Base-by-base conservation (phyloP, 1,140 invertebrate genomes). In the Drosophila insularis region DNA sequence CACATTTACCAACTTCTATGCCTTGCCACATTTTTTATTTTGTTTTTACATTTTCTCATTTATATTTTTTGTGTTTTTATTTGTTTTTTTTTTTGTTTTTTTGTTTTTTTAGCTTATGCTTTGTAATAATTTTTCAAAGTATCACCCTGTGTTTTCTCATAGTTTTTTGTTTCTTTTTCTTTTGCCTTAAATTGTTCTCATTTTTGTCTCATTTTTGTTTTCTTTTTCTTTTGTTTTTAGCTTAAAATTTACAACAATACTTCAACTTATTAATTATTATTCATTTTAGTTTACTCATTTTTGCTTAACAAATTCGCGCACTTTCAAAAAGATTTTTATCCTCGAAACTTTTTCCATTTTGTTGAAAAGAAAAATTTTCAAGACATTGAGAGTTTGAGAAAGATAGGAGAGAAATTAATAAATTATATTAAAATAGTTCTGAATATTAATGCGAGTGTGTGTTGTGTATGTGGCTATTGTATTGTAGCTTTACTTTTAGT, bases 121-220 rank as follows among this genome's bases (percentile, higher is more conserved):
- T 86, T 87, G 79, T 86, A 87, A 79, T 86, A 80, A 90, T 90
- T 90, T 90, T 74, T 87, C 77, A 90, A 87, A 87, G 87, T 90
- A 90, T 90, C 89, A 90, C 89, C 89, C 89, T 90, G 89, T 90
- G 78, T 90, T 90, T 90, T 90, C 71, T 84, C 84, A 85, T 90
- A 89, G 84, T 89, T 87, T 81, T 78, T 80, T 46, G 66, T 78
- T 67, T 63, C 71, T 70, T 60, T 74, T 68, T 37, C 68, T 54
- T 61, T 89, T 66, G 66, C 61, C 69, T 85, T 85, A 80, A 85
- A 84, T 78, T 70, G 62, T 73, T 67, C 68, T 67, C 50, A 50
- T 53, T 46, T 40, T 50, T 63, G 39, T 35, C 39, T 27, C 40
- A 53, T 46, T 40, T 53, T 66, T 75, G 13, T 37, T 69, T 55